Percentiles rank a stretch among this genome's conserved stretches.
phyloP scores from a whole-genome alignment of 2,113 vertebrate species.

The Embiotoca jacksoni region DNA sequence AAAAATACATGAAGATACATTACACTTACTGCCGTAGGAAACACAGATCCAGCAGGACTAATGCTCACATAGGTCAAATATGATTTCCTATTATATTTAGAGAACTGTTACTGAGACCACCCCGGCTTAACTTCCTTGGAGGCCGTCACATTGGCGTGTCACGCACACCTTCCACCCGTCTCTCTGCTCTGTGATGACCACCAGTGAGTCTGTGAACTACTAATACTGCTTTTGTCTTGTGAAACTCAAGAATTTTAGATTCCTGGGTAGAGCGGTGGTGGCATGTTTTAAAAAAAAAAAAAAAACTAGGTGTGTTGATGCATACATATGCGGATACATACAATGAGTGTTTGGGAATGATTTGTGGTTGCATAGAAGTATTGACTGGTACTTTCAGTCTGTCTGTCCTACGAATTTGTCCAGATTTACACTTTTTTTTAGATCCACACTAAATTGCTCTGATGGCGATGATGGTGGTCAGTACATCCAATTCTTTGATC shows the following conservation, averaged over 20 bases:
- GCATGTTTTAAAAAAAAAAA: background rate
- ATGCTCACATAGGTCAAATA: conserved; percentile 29
- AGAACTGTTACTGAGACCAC: conserved; percentile 39
- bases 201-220: conserved; percentile 45
- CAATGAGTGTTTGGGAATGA: no score
- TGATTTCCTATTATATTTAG: conserved; percentile 22
- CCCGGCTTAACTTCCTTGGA: conserved; percentile 15
- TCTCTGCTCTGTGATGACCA: conserved; percentile 11
- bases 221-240: conserved; percentile 28
- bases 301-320: background rate
- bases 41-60: conserved; percentile 10
- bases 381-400: no score
- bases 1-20: background rate
- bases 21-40: background rate
- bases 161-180: background rate
- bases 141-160: conserved; percentile 2
- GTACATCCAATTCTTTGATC: no score
- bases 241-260: conserved; percentile 23
- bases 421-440: no score
- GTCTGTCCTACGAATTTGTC: no score
- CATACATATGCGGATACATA: no score
- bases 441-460: no score
- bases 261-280: no score
- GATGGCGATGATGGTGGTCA: no score
- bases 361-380: no score